Evolutionary conservation across 2,888 invertebrate genomes (phyloP).

Genomic region (Operophtera brumata): DNA sequence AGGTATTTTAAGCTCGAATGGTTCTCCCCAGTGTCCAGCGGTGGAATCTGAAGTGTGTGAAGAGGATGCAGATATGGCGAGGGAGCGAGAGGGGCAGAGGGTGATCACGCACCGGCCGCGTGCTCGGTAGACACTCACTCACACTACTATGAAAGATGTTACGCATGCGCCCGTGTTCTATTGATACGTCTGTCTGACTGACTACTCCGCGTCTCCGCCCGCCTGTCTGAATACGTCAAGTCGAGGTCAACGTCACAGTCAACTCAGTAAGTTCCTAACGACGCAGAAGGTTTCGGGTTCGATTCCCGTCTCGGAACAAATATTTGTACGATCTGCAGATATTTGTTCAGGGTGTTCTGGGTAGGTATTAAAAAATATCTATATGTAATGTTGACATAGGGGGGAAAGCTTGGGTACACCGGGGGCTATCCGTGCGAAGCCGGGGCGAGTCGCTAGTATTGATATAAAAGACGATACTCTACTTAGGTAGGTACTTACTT

Average conservation of each 20-base stretch:
- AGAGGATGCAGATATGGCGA: constrained; percentile 50
- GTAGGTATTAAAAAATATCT: too few species aligned
- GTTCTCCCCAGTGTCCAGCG: constrained; percentile 52
- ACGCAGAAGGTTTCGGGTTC: too few species aligned
- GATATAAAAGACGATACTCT: too few species aligned
- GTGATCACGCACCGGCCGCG: constrained; percentile 73
- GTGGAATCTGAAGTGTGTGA: constrained; percentile 41
- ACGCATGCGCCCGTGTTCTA: constrained; percentile 68
- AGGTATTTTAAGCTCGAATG: constrained; percentile 73
- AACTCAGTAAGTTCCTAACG: constrained; percentile 56
- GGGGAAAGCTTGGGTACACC: constrained; percentile 24
- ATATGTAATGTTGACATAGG: constrained; percentile 28
- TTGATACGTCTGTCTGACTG: constrained; percentile 28
- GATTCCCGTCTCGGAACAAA: too few species aligned
- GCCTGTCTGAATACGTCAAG: constrained; percentile 60
- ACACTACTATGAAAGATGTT: constrained; percentile 56
- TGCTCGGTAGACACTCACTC: constrained; percentile 64
- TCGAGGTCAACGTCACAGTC: constrained; percentile 60
- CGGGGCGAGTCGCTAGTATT: too few species aligned
- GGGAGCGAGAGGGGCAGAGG: constrained; percentile 56
- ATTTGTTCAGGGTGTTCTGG: too few species aligned
- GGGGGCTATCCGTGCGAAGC: too few species aligned
- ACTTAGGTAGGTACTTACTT: too few species aligned
- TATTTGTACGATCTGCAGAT: too few species aligned
- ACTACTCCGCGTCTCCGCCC: too few species aligned